Conservation (phyloP, 2,888 invertebrate species). For the Atrina japonica region DNA sequence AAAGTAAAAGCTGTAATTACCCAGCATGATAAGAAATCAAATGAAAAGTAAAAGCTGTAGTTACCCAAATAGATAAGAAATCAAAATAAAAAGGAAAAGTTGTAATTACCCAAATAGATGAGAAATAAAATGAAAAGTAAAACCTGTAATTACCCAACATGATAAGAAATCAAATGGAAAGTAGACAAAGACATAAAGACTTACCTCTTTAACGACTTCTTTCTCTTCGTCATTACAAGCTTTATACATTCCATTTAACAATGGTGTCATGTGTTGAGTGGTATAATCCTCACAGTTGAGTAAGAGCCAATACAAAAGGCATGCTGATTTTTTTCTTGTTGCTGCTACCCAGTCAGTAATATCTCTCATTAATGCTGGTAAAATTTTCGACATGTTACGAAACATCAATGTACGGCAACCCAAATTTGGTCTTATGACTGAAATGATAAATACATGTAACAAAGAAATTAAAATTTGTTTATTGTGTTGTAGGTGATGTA, state of each 20-base stretch:
- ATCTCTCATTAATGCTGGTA: constrained; percentile 87
- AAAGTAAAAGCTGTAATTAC: too few species aligned
- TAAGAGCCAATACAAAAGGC: constrained; percentile 87
- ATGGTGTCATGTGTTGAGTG: constrained; percentile 85
- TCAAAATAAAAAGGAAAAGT: too few species aligned
- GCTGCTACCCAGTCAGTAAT: constrained; percentile 89
- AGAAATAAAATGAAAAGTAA: too few species aligned
- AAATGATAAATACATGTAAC: constrained; percentile 16
- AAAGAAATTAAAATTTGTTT: too few species aligned
- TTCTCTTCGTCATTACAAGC: constrained; percentile 87
- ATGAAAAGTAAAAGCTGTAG: background rate
- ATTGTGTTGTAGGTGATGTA: too few species aligned
- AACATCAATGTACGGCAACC: constrained; percentile 92
- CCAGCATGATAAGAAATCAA: too few species aligned
- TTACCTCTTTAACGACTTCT: constrained; percentile 82
- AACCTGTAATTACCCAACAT: background rate
- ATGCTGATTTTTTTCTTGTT: constrained; percentile 87
- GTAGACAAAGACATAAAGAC: too few species aligned
- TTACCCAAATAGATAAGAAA: background rate
- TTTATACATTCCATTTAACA: constrained; percentile 84
- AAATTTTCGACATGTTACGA: constrained; percentile 86
- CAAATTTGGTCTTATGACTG: constrained; percentile 90
- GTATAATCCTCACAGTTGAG: constrained; percentile 88
- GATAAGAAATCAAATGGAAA: too few species aligned
- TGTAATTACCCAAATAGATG: background rate